Evolutionary conservation across 2,888 invertebrate genomes (phyloP).

Genomic region (Eristalis intricaria): DNA sequence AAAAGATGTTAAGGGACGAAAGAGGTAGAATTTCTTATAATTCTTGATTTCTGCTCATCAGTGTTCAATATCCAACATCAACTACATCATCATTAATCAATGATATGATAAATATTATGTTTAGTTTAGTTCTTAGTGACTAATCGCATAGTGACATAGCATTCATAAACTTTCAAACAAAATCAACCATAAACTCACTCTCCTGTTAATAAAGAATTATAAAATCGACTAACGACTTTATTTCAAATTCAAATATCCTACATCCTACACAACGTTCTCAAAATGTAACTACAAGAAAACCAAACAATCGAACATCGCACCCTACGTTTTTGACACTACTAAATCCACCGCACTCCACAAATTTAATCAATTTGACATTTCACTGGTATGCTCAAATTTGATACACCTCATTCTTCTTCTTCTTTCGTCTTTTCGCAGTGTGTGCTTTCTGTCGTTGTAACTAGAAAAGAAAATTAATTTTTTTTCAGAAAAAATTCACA

Average conservation of each 20-base stretch:
- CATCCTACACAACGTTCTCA: neutral
- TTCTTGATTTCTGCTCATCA: too few species aligned
- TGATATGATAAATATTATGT: too few species aligned
- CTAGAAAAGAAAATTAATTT: constrained; percentile 44
- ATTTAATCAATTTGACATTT: constrained; percentile 68
- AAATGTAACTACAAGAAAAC: neutral
- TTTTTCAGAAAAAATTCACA: constrained; percentile 12
- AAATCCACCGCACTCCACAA: constrained; percentile 49
- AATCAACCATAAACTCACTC: too few species aligned
- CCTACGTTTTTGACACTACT: neutral
- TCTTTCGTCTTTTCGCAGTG: constrained; percentile 67
- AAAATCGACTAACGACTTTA: too few species aligned
- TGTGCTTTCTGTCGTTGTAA: constrained; percentile 66
- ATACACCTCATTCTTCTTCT: constrained; percentile 54
- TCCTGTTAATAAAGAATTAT: too few species aligned
- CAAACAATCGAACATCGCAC: neutral
- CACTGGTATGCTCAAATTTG: constrained; percentile 17
- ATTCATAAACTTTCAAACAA: too few species aligned
- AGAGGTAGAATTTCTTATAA: too few species aligned
- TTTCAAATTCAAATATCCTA: neutral
- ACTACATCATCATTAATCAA: too few species aligned
- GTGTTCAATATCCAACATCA: too few species aligned
- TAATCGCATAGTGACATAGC: too few species aligned
- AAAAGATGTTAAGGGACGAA: too few species aligned
- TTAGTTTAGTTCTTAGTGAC: too few species aligned